Percentiles rank a stretch among this genome's conserved stretches.
These are phyloP conservation scores for Cabera pusaria DNA, from an alignment of 2,888 invertebrate genomes.

Conservation along the genomic window DNA sequence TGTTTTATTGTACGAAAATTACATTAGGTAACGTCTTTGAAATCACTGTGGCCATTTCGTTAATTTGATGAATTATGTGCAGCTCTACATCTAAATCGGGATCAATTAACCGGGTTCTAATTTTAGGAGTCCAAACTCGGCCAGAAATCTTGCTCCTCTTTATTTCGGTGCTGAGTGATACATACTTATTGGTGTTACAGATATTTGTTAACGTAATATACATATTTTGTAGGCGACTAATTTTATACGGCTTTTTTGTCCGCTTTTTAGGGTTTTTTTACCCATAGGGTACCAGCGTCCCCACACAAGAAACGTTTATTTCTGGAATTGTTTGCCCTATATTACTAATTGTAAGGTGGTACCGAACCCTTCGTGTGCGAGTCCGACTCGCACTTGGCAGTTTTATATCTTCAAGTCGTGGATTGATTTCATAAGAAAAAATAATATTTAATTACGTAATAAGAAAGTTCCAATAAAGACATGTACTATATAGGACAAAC, in stretches of 20 bases:
- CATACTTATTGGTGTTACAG: constrained; percentile 37
- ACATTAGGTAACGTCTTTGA: constrained; percentile 30
- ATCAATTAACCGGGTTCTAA: constrained; percentile 54
- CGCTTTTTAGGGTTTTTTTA: no score
- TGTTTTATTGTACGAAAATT: constrained; percentile 16
- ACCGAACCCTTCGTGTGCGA: no score
- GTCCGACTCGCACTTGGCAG: no score
- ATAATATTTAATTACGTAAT: no score
- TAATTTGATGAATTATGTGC: constrained; percentile 51
- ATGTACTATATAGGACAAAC: no score
- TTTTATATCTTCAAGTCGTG: no score
- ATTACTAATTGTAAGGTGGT: no score
- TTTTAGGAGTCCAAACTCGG: constrained; percentile 46
- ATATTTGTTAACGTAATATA: constrained; percentile 13
- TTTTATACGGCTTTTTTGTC: constrained; percentile 16
- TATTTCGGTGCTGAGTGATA: constrained; percentile 47
- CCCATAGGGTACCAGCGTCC: no score
- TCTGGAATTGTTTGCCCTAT: no score
- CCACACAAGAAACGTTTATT: no score
- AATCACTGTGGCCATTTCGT: constrained; percentile 46
- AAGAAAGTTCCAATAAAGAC: no score
- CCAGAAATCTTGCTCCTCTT: constrained; percentile 37
- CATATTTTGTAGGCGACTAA: constrained; percentile 17
- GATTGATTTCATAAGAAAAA: no score
- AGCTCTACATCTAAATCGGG: constrained; percentile 45